These are phyloP conservation scores for Mus spicilegus DNA, from an alignment of 2,113 vertebrate genomes.

Conservation along the genomic window DNA sequence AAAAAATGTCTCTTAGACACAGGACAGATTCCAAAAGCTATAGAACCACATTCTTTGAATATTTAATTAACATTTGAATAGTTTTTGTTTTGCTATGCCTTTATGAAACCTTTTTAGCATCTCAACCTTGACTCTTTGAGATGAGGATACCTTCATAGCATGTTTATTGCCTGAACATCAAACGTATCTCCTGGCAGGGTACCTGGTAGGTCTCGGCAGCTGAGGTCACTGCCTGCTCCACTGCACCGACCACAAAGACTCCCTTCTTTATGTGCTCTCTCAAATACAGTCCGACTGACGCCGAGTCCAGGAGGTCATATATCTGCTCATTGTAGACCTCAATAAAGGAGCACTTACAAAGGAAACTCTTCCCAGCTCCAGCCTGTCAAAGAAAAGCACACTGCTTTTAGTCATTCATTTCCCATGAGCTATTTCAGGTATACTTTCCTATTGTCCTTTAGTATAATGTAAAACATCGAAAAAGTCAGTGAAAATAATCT, in stretches of 20 bases:
- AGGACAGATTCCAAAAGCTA: not conserved
- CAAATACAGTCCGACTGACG: constrained; percentile 94
- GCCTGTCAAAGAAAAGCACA: constrained; percentile 87
- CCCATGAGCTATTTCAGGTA: not conserved
- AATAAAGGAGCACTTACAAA: constrained; percentile 98
- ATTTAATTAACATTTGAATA: not conserved
- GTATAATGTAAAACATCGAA: not conserved
- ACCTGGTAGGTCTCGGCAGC: constrained; percentile 98
- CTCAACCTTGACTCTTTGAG: not conserved
- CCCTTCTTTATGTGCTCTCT: constrained; percentile 98
- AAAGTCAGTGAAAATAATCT: not conserved
- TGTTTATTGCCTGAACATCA: not conserved
- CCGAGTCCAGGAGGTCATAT: constrained; percentile 96
- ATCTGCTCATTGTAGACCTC: constrained; percentile 99
- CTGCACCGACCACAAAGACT: constrained; percentile 95
- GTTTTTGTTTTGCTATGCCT: not conserved
- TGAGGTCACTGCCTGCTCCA: constrained; percentile 94
- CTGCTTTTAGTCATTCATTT: fast-evolving
- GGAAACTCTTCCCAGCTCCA: constrained; percentile 92
- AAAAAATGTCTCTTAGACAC: not conserved
- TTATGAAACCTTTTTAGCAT: constrained; percentile 18
- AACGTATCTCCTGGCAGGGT: not conserved
- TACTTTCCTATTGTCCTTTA: not conserved
- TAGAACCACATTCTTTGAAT: not conserved
- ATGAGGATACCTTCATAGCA: not conserved